Evolutionary conservation across 2,888 invertebrate species (phyloP).

Genomic region (Eumacrocentrus americanus): DNA sequence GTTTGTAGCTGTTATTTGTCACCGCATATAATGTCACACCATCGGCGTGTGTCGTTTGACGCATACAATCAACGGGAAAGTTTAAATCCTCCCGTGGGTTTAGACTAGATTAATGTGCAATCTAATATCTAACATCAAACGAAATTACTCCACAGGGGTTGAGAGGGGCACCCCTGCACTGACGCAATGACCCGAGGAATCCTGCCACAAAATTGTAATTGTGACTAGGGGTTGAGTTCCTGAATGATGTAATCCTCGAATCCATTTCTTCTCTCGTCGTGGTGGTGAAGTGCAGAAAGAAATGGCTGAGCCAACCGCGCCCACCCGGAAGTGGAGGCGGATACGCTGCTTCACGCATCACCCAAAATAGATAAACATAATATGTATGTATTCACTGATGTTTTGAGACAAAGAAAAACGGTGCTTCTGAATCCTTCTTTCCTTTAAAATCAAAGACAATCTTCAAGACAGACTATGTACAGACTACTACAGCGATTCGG

Average conservation of each 20-base stretch:
- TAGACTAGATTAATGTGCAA: too few species aligned
- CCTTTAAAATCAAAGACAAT: too few species aligned
- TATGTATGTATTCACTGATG: neutral
- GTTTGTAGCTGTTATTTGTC: neutral
- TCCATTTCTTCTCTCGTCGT: neutral
- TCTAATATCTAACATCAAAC: too few species aligned
- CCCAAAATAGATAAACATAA: neutral
- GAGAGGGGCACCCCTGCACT: neutral
- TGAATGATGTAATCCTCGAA: conserved; percentile 22
- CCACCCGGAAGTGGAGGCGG: conserved; percentile 11
- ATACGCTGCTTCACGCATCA: too few species aligned
- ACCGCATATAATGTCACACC: neutral
- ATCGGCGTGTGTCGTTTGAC: too few species aligned
- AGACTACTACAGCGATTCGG: too few species aligned
- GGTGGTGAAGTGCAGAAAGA: conserved; percentile 21
- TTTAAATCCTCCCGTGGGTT: too few species aligned
- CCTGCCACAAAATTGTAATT: conserved; percentile 6
- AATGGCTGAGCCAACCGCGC: conserved; percentile 31
- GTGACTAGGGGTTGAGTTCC: neutral
- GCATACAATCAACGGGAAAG: too few species aligned
- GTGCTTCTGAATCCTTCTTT: too few species aligned
- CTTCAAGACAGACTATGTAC: too few species aligned
- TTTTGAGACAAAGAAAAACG: too few species aligned
- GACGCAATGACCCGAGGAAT: conserved; percentile 35
- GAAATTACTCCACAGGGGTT: neutral